Conservation (phyloP, 53 echinoderm and acorn worm genomes). For the Holothuria scabra region DNA sequence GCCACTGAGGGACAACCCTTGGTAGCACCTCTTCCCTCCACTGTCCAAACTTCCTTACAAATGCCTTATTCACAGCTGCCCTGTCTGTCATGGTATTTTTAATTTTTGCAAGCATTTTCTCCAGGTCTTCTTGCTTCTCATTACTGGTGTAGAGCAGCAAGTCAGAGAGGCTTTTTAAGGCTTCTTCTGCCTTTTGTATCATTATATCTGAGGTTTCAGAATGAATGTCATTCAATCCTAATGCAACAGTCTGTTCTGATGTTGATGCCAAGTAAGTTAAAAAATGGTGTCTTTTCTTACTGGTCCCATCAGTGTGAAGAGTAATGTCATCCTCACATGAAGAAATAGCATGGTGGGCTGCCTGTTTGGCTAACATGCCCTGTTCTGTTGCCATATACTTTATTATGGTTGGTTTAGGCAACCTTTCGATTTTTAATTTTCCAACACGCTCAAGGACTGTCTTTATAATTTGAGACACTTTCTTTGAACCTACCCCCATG, state of each 20-base stretch:
- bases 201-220: slow-evolving; percentile 55
- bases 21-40: slow-evolving; percentile 2
- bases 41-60: slow-evolving; percentile 9
- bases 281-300: slow-evolving; percentile 32
- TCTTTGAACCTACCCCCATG: slow-evolving; percentile 49
- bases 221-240: slow-evolving; percentile 51
- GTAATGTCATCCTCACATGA: slow-evolving; percentile 28
- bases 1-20: slow-evolving; percentile 1
- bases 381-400: slow-evolving; percentile 49
- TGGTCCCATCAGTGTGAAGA: slow-evolving; percentile 47
- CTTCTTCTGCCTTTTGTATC: slow-evolving; percentile 46
- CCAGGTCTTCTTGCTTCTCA: not conserved
- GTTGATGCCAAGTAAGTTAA: slow-evolving; percentile 51
- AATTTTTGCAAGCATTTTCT: slow-evolving; percentile 11
- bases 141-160: not conserved
- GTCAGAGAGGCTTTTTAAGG: slow-evolving; percentile 39
- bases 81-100: slow-evolving; percentile 39
- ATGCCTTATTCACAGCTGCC: slow-evolving; percentile 32
- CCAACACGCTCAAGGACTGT: slow-evolving; percentile 17
- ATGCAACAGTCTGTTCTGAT: slow-evolving; percentile 37
- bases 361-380: slow-evolving; percentile 40
- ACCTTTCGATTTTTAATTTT: slow-evolving; percentile 5
- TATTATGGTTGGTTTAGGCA: slow-evolving; percentile 30
- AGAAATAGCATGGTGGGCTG: slow-evolving; percentile 31
- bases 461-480: slow-evolving; percentile 32